phyloP scores from a whole-genome alignment of 2,888 invertebrate species.

The Lissonota sp. region DNA sequence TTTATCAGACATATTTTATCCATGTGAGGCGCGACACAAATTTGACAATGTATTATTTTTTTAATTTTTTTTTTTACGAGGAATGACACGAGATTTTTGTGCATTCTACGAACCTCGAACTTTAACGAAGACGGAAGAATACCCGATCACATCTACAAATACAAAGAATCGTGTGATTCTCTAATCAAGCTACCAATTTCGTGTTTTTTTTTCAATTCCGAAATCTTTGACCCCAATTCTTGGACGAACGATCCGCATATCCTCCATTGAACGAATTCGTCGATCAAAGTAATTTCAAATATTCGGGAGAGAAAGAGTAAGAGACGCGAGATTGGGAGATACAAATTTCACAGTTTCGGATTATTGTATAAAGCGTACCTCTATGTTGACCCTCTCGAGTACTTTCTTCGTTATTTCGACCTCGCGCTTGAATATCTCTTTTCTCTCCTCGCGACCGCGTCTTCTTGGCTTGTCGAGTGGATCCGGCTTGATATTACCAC shows the following conservation, averaged over 20 bases:
- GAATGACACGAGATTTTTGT: conserved; percentile 59
- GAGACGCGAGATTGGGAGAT: no score
- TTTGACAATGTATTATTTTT: conserved; percentile 14
- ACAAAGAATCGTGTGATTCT: conserved; percentile 57
- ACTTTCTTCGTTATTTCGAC: conserved; percentile 82
- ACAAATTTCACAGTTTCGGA: not conserved
- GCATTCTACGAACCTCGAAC: conserved; percentile 67
- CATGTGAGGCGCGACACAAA: not conserved
- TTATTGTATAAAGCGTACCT: conserved; percentile 72
- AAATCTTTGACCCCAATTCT: not conserved
- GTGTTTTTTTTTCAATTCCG: not conserved
- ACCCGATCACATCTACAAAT: conserved; percentile 70
- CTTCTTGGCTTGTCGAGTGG: conserved; percentile 87
- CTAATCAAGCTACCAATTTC: not conserved
- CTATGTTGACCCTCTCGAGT: conserved; percentile 81
- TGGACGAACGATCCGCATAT: not conserved
- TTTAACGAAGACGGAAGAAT: conserved; percentile 67
- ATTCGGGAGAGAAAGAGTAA: not conserved
- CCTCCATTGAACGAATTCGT: not conserved
- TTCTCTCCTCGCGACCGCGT: conserved; percentile 80
- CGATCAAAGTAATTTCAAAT: not conserved
- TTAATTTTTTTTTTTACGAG: conserved; percentile 24
- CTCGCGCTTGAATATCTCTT: conserved; percentile 82
- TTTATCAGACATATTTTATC: no score
- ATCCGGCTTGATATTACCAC: conserved; percentile 88